Base-by-base conservation (phyloP, 2,888 invertebrate species). In the Drosophila quasianomalipes region DNA sequence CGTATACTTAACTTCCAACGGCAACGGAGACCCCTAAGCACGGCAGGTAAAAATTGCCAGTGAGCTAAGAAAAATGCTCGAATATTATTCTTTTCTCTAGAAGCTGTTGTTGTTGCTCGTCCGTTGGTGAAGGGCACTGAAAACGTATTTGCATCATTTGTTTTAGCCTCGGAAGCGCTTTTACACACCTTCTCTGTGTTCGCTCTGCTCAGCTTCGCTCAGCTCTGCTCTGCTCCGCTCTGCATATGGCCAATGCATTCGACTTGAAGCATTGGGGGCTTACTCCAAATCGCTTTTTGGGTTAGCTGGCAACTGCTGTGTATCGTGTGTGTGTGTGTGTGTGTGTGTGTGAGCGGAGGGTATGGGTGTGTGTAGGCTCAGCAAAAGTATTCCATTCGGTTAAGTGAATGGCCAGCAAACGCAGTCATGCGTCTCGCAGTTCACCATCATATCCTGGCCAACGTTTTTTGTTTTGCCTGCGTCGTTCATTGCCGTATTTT, bases 71-170 rank as follows among this genome's bases (percentile, higher is more conserved):
- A 81, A 88, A 85, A 88, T 88, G 73, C 70, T 65, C 14, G 68
- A 52, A 65, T 65, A 79, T 83, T 81, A 79, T 80, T 83, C 74
- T 75, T 79, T 59, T 59, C 49, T 55, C 47, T 57, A n/a, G 26
- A 7, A 19, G 19, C 37, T 55, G 26, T 41, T 60, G 26, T 37
- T 51, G 59, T 35, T 44, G 41, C 35, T 10, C 26, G 39, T 30
- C 31, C n/a, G 31, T 37, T 39, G 31, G 53, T 30, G 19, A 54
- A 33, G 53, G 64, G 44, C 71, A 19, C 33, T 33, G 78, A 37
- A 81, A 89, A 91, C 82, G 79, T 83, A 91, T 91, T 91, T 90
- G 89, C 87, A 91, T 90, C 91, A 91, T 91, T 91, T 91, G 90
- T 91, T 91, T 90, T 81, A 87, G 83, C 74, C 73, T 37, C 53